These are phyloP conservation scores for Rutilus rutilus DNA, from an alignment of 2,113 vertebrate genomes.

Conservation along the genomic window DNA sequence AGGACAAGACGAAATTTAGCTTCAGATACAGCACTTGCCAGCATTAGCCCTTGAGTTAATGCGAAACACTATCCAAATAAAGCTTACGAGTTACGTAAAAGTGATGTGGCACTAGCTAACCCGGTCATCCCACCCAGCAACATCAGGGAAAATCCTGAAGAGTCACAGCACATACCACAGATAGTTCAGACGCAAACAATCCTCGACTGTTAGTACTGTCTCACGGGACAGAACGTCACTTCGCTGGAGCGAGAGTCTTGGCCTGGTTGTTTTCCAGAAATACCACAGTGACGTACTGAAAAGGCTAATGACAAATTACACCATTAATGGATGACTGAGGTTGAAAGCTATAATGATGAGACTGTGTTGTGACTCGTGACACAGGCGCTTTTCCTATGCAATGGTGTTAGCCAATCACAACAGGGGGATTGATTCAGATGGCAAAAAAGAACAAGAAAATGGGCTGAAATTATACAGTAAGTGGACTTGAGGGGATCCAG, in stretches of 20 bases:
- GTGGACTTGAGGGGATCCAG: neutral
- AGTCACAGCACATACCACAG: constrained; percentile 63
- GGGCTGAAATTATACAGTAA: neutral
- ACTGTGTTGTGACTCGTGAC: neutral
- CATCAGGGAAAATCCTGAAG: constrained; percentile 16
- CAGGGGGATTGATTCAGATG: neutral
- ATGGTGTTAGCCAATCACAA: neutral
- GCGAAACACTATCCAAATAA: too few species aligned
- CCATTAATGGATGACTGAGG: constrained; percentile 17
- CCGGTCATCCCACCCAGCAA: neutral
- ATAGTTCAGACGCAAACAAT: constrained; percentile 65
- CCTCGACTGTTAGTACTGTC: constrained; percentile 61
- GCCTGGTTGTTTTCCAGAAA: constrained; percentile 32
- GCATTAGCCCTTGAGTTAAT: neutral
- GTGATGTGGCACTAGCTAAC: constrained; percentile 2
- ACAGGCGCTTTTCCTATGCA: neutral
- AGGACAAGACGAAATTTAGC: neutral
- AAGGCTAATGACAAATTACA: constrained; percentile 2
- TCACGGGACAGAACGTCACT: constrained; percentile 56
- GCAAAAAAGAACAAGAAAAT: too few species aligned
- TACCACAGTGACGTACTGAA: constrained; percentile 29
- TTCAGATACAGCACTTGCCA: too few species aligned
- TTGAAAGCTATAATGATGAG: neutral
- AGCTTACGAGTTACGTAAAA: neutral
- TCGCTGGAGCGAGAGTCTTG: constrained; percentile 16